These are phyloP conservation scores for Coelinius sp. DNA, from an alignment of 2,888 invertebrate species.

Conservation along the genomic window DNA sequence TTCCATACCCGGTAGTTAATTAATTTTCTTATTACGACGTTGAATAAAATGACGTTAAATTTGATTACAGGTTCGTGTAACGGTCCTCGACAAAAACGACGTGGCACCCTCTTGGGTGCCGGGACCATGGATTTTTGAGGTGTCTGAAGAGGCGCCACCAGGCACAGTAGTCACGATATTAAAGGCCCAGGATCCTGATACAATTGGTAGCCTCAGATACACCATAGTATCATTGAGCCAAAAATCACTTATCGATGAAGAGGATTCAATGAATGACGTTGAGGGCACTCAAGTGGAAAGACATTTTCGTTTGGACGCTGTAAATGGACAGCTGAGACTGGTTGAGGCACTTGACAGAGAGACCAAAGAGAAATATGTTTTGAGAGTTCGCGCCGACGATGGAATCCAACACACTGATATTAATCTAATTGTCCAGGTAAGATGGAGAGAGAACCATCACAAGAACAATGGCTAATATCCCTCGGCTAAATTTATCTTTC, in stretches of 20 bases:
- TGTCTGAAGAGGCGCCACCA: constrained; percentile 89
- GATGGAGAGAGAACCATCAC: background rate
- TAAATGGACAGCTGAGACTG: constrained; percentile 81
- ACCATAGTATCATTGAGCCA: constrained; percentile 73
- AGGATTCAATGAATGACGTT: constrained; percentile 16
- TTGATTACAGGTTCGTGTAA: constrained; percentile 84
- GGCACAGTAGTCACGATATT: constrained; percentile 85
- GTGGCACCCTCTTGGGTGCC: constrained; percentile 91
- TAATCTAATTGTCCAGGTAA: constrained; percentile 83
- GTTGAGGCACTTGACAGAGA: constrained; percentile 89
- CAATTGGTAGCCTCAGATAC: constrained; percentile 83
- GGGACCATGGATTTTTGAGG: constrained; percentile 80
- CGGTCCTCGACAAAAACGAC: constrained; percentile 92
- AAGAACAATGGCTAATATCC: background rate
- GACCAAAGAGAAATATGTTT: constrained; percentile 82
- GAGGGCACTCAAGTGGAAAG: constrained; percentile 71
- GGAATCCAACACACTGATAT: constrained; percentile 89
- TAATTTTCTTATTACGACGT: constrained; percentile 42
- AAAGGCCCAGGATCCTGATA: constrained; percentile 88
- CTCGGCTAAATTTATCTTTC: background rate
- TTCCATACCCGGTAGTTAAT: constrained; percentile 42
- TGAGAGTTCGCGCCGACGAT: constrained; percentile 89
- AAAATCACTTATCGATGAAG: constrained; percentile 30
- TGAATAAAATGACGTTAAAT: constrained; percentile 46
- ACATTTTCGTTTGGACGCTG: constrained; percentile 81